Conservation (phyloP, 2,797 vertebrate genomes). For the Eremophila alpestris region DNA sequence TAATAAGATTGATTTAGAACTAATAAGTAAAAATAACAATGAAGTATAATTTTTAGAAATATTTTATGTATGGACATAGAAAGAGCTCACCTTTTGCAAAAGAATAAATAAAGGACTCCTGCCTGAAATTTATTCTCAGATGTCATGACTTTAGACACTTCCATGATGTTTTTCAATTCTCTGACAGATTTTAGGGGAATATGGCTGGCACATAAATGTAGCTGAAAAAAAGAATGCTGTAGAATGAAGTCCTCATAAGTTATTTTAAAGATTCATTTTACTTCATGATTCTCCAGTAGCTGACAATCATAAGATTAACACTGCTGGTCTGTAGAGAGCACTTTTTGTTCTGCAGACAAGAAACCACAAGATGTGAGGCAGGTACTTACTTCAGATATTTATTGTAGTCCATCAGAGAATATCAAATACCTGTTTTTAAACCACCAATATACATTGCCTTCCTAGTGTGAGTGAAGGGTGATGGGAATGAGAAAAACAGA, state of each 20-base stretch:
- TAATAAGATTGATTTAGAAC: neutral
- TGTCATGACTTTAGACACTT: neutral
- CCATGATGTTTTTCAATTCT: neutral
- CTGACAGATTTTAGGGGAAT: neutral
- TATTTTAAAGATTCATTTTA: conserved; percentile 27
- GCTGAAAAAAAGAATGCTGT: neutral
- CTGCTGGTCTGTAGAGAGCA: neutral
- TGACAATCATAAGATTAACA: conserved; percentile 20
- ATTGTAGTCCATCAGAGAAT: conserved; percentile 64
- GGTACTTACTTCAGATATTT: conserved; percentile 36
- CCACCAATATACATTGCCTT: conserved; percentile 38
- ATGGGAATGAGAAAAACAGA: neutral
- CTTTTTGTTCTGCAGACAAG: conserved; percentile 18
- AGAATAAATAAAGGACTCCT: neutral
- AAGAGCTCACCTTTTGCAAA: neutral
- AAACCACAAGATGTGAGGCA: neutral
- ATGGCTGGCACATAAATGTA: neutral
- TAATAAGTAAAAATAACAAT: neutral
- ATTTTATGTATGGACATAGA: neutral
- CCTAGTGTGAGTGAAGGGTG: neutral
- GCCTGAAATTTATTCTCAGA: neutral
- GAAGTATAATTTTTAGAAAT: neutral
- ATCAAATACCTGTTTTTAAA: conserved; percentile 61
- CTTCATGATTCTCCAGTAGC: neutral
- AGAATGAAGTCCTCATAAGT: neutral